These are phyloP conservation scores for Phragmatobia fuliginosa DNA, from an alignment of 2,888 invertebrate genomes.

Conservation along the genomic window DNA sequence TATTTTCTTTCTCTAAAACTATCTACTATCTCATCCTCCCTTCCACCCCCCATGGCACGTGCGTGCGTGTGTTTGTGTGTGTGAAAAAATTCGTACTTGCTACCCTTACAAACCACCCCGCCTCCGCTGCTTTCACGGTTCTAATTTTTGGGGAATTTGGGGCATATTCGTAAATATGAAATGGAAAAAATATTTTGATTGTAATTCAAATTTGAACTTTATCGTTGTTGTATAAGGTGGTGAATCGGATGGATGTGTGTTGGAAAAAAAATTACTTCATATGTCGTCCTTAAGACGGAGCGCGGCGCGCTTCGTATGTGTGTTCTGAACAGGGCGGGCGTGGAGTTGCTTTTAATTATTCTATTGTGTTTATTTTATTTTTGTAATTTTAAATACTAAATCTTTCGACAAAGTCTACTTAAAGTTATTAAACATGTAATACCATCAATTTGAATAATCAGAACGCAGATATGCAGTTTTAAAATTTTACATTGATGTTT, in stretches of 20 bases:
- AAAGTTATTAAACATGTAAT: no score
- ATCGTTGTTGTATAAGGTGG: slow-evolving; percentile 55
- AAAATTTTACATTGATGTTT: no score
- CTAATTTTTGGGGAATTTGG: slow-evolving; percentile 88
- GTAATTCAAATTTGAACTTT: slow-evolving; percentile 62
- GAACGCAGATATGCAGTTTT: no score
- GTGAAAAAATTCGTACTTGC: slow-evolving; percentile 70
- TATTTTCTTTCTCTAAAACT: slow-evolving; percentile 82
- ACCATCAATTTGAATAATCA: not conserved
- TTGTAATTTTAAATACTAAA: slow-evolving; percentile 12
- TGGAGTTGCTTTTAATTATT: slow-evolving; percentile 62
- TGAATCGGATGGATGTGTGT: slow-evolving; percentile 60
- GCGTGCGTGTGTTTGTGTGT: slow-evolving; percentile 52
- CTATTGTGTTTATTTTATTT: slow-evolving; percentile 32
- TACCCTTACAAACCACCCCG: slow-evolving; percentile 62
- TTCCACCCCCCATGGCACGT: slow-evolving; percentile 47
- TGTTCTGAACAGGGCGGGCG: slow-evolving; percentile 66
- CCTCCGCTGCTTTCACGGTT: slow-evolving; percentile 84
- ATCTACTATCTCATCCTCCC: slow-evolving; percentile 75
- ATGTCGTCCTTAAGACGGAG: slow-evolving; percentile 87
- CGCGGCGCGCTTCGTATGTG: slow-evolving; percentile 85
- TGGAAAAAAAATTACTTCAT: slow-evolving; percentile 87
- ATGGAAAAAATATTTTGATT: slow-evolving; percentile 86
- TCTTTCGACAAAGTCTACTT: not conserved
- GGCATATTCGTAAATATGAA: slow-evolving; percentile 88